Evolutionary conservation across 2,888 invertebrate genomes (phyloP), one percentile per base, ranked within the genome.

Genomic region (Mythimna ferrago): DNA sequence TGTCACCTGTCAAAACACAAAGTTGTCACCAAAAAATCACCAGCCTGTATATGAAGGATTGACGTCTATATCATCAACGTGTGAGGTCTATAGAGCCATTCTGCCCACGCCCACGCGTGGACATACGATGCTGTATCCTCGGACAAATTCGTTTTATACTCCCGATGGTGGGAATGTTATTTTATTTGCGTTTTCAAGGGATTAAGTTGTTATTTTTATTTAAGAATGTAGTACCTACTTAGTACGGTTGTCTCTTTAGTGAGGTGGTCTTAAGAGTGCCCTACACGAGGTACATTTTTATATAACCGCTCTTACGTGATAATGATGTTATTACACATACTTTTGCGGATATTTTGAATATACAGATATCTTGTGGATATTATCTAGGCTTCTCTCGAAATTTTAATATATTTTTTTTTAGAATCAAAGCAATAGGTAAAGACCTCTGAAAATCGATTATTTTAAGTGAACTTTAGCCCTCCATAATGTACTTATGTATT

Each of bases 71-170:
- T 91, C 82, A 76, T 66, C 91, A 10, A 73, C 91, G 90, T 91
- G 91, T 91, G 91, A 78, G 91, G 91, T 90, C 91, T 88, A 91
- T 91, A 88, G 78, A 90, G 91, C 66, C 86, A 87, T 89, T 84
- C 82, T 64, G 79, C 83, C 86, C 85, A 86, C 89, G 71, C 86
- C 75, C 67, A 69, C 74, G 70, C 73, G 64, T 66, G 78, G 69
- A 60, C 70, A 41, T 41, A 44, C 57, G 66, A 51, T 21, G 44
- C 61, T 54, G 35, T 72, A 69, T 75, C 38, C 73, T 71, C 70
- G 21, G 63, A 76, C 82, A 79, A 76, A 78, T 78, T 78, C 67
- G 76, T 82, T 68, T 75, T 70, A 65, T 26, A 51, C 74, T 56
- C 56, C 58, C 48, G 62, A 14, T 9, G 56, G 48, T 69, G 69